Evolutionary conservation across 2,888 invertebrate genomes (phyloP).

Genomic region (Meloe dianella): DNA sequence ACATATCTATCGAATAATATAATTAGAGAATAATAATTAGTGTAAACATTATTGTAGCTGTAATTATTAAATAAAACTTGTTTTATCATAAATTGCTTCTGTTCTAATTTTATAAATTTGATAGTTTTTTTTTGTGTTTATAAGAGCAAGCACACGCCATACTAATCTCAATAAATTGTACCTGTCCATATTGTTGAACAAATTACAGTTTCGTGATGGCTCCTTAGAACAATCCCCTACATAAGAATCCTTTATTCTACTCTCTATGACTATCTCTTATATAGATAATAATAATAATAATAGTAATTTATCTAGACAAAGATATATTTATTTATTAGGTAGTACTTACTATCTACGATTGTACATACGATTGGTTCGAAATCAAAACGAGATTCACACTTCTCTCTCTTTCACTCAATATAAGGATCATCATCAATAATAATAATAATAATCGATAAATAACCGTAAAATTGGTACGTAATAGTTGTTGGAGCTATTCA

Average conservation of each 20-base stretch:
- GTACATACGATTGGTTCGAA: not conserved
- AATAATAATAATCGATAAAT: slow-evolving; percentile 5
- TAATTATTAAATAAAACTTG: not conserved
- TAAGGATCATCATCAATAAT: not conserved
- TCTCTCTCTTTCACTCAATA: not conserved
- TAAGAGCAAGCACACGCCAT: not conserved
- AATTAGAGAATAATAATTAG: not conserved
- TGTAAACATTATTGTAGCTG: not conserved
- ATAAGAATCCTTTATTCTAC: no score
- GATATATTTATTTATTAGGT: not conserved
- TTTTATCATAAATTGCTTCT: not conserved
- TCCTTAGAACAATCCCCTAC: not conserved
- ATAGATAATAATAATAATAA: not conserved
- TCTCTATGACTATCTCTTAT: no score
- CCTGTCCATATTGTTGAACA: slow-evolving; percentile 1
- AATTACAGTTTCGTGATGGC: slow-evolving; percentile 4
- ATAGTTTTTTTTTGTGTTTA: no score
- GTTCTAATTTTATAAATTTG: not conserved
- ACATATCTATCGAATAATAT: no score
- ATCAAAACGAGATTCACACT: not conserved
- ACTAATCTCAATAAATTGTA: not conserved
- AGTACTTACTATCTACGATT: not conserved
- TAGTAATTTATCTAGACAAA: not conserved
- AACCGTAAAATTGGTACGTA: slow-evolving; percentile 1
- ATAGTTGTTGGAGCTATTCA: not conserved